Conservation (phyloP, 35 echinoderm and acorn worm species). For the Holothuria glaberrima region DNA sequence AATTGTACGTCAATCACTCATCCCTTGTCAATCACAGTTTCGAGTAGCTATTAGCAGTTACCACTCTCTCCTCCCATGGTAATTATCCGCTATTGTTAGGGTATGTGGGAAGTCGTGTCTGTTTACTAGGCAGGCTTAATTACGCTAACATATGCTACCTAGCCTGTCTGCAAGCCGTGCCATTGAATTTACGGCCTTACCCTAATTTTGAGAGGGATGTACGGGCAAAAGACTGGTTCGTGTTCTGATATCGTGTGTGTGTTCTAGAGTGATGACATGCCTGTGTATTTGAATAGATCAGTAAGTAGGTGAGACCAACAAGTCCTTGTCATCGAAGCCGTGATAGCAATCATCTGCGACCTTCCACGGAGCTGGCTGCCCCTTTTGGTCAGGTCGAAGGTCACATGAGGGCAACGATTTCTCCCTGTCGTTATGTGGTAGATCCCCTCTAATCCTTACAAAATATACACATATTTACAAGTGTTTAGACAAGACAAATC, state of each 20-base stretch:
- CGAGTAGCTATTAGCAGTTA: constrained; percentile 18
- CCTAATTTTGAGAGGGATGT: neutral
- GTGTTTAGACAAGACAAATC: no score
- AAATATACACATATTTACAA: constrained; percentile 11
- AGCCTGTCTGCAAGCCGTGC: neutral
- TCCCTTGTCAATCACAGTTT: neutral
- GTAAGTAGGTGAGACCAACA: constrained; percentile 26
- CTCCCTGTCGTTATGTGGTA: neutral
- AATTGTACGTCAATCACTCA: constrained; percentile 16
- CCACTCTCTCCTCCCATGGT: constrained; percentile 8
- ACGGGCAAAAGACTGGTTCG: neutral
- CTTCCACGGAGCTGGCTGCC: neutral
- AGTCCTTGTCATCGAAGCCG: constrained; percentile 2
- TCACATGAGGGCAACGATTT: neutral
- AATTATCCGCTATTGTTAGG: constrained; percentile 31
- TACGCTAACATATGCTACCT: neutral
- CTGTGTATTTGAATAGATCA: constrained; percentile 55
- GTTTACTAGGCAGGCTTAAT: constrained; percentile 46
- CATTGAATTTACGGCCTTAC: neutral
- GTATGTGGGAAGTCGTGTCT: neutral
- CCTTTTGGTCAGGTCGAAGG: constrained; percentile 13
- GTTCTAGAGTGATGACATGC: constrained; percentile 23
- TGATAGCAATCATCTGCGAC: constrained; percentile 34
- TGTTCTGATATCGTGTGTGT: constrained; percentile 11
- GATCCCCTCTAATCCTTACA: neutral